Base-by-base conservation (phyloP, 2,888 invertebrate genomes). In the Mimas tiliae region DNA sequence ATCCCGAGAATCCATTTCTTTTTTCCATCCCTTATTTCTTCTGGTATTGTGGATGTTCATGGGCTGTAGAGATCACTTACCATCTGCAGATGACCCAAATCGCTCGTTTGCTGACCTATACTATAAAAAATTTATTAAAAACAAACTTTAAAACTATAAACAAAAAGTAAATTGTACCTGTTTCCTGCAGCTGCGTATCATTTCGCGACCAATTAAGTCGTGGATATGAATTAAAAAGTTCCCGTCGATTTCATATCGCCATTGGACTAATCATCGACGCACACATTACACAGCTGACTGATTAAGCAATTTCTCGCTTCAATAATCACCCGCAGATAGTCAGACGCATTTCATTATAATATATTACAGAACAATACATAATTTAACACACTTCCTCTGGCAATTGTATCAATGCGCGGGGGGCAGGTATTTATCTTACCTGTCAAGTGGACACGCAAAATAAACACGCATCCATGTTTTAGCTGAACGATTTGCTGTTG, bases 271-370 rank as follows among this genome's bases (percentile, higher is more conserved):
- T 93, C 91, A 87, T 85, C 83, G 78, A 75, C 58, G 58, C 76
- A 78, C 76, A 80, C 80, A 85, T 88, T 89, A 84, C 85, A 90
- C 91, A 91, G 89, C 82, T 85, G 88, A 89, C 76, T 91, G 93
- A 90, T 90, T 91, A 88, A 88, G 88, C 93, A 91, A 93, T 93
- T 93, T 88, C 82, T 77, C 87, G 91, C 86, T 85, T 82, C 87
- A 89, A 74, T 85, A 84, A 81, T 78, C 85, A 71, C 73, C 77
- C 75, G 78, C 83, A 83, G 78, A 82, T 84, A 81, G 81, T 81
- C 72, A 75, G 81, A 86, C 83, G 84, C 85, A 87, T 90, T 90
- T 92, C 85, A 91, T 93, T 91, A 91, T 80, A 88, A 90, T 89
- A 86, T 83, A 88, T 85, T 83, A 85, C 74, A 74, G 82, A 80